These are phyloP conservation scores for Trachelus iudaicus DNA, from an alignment of 2,888 invertebrate species.

Conservation along the genomic window DNA sequence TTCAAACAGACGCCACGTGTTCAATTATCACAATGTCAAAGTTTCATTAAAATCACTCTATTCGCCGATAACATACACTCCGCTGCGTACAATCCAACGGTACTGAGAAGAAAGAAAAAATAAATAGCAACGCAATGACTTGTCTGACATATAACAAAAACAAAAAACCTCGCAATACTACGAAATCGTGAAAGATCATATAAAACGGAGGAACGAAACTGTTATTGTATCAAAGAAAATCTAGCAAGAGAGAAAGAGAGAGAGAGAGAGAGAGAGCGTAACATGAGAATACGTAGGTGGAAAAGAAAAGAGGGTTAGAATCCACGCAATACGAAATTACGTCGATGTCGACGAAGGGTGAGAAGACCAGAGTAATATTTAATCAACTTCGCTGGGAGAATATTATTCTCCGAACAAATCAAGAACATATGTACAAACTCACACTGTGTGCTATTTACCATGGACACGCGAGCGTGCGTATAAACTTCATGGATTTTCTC, in stretches of 20 bases:
- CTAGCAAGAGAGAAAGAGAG: not conserved
- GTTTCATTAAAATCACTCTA: not conserved
- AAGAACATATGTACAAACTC: slow-evolving; percentile 59
- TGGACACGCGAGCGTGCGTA: not conserved
- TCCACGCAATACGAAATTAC: not conserved
- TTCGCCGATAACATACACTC: not conserved
- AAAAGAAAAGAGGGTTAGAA: not conserved
- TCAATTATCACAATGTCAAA: not conserved
- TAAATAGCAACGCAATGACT: not conserved
- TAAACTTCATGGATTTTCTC: not conserved
- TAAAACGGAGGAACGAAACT: not conserved
- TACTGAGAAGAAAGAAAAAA: not conserved
- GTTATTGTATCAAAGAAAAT: not conserved
- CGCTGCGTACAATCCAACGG: not conserved
- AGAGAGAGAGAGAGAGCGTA: not conserved
- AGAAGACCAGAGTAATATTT: slow-evolving; percentile 53
- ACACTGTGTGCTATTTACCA: not conserved
- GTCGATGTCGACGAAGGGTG: not conserved
- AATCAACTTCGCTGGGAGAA: slow-evolving; percentile 61
- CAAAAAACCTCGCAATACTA: not conserved
- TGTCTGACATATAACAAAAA: not conserved
- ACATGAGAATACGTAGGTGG: not conserved
- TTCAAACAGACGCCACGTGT: not conserved
- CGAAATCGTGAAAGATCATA: not conserved
- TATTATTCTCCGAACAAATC: slow-evolving; percentile 63